Conservation (phyloP, 2,888 invertebrate species). For the Cecidostiba fungosa region DNA sequence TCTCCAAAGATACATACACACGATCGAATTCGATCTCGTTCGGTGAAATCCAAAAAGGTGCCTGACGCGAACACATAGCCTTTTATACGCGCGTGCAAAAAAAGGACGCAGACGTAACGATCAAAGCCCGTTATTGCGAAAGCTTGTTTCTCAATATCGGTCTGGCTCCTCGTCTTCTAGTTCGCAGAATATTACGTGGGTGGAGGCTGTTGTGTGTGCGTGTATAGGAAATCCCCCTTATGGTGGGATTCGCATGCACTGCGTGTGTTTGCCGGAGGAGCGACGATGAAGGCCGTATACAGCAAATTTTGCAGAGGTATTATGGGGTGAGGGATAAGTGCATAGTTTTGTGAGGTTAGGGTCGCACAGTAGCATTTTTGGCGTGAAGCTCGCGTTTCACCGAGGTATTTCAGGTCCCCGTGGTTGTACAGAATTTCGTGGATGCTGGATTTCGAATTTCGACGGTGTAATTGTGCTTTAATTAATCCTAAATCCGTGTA, state of each 20-base stretch:
- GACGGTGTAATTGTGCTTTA: not conserved
- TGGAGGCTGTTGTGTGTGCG: not conserved
- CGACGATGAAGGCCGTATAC: not conserved
- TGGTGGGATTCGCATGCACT: not conserved
- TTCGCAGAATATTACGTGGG: constrained; percentile 19
- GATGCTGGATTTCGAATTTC: not conserved
- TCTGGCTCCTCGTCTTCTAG: not conserved
- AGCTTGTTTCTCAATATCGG: constrained; percentile 24
- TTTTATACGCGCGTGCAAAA: not conserved
- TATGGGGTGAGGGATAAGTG: not conserved
- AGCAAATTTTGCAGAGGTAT: not conserved
- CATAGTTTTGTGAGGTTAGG: not conserved
- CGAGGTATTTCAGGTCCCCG: not conserved
- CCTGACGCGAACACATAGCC: constrained; percentile 20
- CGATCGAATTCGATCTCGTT: constrained; percentile 15
- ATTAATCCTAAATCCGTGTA: not conserved
- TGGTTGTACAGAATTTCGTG: not conserved
- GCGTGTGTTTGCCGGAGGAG: not conserved
- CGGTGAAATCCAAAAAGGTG: constrained; percentile 30
- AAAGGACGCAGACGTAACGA: constrained; percentile 3
- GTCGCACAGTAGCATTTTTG: not conserved
- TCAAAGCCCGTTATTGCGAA: constrained; percentile 18
- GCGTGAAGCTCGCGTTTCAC: not conserved
- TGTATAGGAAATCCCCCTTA: not conserved
- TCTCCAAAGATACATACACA: not conserved